Evolutionary conservation across 2,888 invertebrate species (phyloP), one percentile per base, ranked within the genome.

Genomic region (Oscheius sp.): DNA sequence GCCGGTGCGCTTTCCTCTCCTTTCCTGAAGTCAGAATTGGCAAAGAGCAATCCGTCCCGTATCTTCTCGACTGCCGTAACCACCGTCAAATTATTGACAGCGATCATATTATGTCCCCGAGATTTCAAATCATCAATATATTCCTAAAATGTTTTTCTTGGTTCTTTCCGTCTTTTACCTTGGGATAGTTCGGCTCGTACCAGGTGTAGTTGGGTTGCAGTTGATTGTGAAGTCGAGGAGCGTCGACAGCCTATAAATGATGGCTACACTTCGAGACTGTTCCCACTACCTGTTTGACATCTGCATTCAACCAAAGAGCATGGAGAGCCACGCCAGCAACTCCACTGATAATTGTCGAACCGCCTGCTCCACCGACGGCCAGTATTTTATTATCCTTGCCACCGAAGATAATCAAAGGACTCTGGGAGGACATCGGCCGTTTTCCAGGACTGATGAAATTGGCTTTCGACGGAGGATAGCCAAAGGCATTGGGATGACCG

Each of bases 381-480:
- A 87, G 56, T 52, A 86, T 7, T 41, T 63, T 46, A 69, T 71
- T 93, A 84, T 94, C 92, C 89, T 95, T 95, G 88, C 49, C 88
- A 81, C 93, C 92, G 1, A 93, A 89, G n/a, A 96, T 90, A 64
- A 97, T 92, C 16, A 93, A 91, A 0, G 96, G 96, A 75, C 92
- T 92, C 94, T 95, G 96, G 0, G 95, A 95, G 23, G 95, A 95
- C 84, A 95, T 90, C 0, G 96, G 95, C 45, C 93, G 91, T 87
- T 94, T 94, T 1, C 71, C 71, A 0, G 95, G 94, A 29, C 89
- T 90, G 63, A 96, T 93, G 88, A 92, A 93, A 90, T 97, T 98
- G 1, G 93, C 93, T 0, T 93, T 92, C 0, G 94, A 94, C 0
- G 96, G 93, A 9, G 87, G 86, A 41, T 89, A 84, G n/a, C 89